Conservation (phyloP, 2,797 vertebrate species). For the Chloroceryle amazona region DNA sequence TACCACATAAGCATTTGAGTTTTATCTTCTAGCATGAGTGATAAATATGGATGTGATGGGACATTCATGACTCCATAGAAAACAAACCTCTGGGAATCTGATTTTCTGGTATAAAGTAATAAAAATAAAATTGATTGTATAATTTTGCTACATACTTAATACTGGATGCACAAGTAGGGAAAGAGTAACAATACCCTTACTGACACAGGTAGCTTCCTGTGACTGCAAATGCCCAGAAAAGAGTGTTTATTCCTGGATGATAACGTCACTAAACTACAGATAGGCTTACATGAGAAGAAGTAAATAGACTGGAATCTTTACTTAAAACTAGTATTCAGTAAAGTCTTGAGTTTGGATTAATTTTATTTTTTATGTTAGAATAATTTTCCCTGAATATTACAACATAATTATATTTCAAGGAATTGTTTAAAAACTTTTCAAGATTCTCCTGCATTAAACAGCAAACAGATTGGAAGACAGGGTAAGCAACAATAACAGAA, state of each 20-base stretch:
- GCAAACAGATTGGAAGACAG: neutral
- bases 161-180: neutral
- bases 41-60: constrained; percentile 68
- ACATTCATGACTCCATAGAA: constrained; percentile 12
- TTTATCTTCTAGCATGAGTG: neutral
- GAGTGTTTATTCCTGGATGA: neutral
- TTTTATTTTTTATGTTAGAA: constrained; percentile 2
- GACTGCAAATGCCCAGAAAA: neutral
- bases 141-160: neutral
- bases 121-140: constrained; percentile 13
- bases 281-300: neutral
- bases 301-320: neutral
- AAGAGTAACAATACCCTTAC: neutral
- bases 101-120: constrained; percentile 33
- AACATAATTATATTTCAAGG: neutral
- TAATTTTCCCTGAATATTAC: neutral
- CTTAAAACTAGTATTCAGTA: neutral
- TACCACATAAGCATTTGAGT: constrained; percentile 11
- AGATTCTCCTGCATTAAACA: neutral
- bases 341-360: neutral
- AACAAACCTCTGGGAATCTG: constrained; percentile 27
- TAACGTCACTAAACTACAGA: neutral
- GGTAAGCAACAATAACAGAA: neutral
- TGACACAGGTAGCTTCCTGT: neutral
- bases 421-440: neutral